These are phyloP conservation scores for Drosophila chauvacae DNA, from an alignment of 1,140 invertebrate species.

Conservation along the genomic window DNA sequence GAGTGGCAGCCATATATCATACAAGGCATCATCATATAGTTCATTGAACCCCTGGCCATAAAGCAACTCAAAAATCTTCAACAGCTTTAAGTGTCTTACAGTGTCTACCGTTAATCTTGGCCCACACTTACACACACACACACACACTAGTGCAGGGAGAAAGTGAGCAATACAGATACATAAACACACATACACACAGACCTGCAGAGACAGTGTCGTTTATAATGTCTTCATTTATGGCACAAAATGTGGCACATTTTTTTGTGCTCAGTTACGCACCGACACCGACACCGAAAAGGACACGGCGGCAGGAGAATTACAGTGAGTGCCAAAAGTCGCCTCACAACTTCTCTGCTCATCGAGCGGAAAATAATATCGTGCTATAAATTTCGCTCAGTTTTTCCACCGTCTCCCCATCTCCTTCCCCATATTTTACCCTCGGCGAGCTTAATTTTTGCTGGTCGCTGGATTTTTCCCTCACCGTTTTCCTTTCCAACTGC, in stretches of 20 bases:
- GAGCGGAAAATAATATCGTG: constrained; percentile 83
- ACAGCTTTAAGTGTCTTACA: constrained; percentile 81
- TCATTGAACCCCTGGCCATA: constrained; percentile 74
- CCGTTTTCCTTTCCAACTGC: constrained; percentile 29
- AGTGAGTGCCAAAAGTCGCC: constrained; percentile 76
- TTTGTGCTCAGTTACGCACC: constrained; percentile 80
- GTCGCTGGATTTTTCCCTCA: constrained; percentile 48
- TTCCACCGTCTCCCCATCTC: constrained; percentile 23
- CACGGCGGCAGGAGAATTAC: constrained; percentile 21
- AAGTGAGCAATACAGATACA: constrained; percentile 14
- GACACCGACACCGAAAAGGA: constrained; percentile 67
- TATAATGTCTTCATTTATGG: constrained; percentile 82
- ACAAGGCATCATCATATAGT: constrained; percentile 72
- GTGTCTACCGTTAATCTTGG: constrained; percentile 79
- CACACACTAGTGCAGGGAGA: constrained; percentile 31
- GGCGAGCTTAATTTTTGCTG: constrained; percentile 42
- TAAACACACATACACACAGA: constrained; percentile 8
- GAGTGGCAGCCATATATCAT: constrained; percentile 68
- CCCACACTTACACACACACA: constrained; percentile 40
- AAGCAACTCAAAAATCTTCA: constrained; percentile 75
- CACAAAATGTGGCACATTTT: constrained; percentile 72
- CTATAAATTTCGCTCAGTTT: constrained; percentile 80
- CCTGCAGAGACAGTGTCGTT: constrained; percentile 49
- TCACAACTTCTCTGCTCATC: constrained; percentile 80
- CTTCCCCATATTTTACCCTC: not conserved